phyloP scores from a whole-genome alignment of 2,797 vertebrate species.

The Falco cherrug region DNA sequence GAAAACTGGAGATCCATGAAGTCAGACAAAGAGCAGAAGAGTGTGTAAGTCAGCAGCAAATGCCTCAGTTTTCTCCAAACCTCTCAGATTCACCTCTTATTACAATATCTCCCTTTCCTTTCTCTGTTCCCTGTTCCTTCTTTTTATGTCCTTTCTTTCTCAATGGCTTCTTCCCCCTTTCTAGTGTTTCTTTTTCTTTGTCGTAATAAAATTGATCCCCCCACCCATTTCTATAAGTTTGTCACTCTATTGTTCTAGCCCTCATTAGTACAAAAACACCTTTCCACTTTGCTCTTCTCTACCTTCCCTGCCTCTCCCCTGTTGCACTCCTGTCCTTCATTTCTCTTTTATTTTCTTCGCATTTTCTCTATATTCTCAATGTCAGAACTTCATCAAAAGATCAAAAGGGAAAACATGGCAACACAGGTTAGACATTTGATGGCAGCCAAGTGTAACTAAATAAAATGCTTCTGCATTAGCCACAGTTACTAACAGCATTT shows the following conservation, averaged over 20 bases:
- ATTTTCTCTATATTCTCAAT: not conserved
- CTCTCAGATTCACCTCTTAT: not conserved
- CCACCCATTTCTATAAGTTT: not conserved
- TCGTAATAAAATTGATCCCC: not conserved
- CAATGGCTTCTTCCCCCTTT: not conserved
- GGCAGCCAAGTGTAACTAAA: slow-evolving; percentile 46
- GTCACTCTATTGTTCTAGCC: not conserved
- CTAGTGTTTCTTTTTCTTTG: not conserved
- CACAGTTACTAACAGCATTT: slow-evolving; percentile 36
- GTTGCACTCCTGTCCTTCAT: not conserved
- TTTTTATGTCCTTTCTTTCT: not conserved
- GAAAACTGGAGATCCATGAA: not conserved
- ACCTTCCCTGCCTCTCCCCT: not conserved
- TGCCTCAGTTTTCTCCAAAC: not conserved
- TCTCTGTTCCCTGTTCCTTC: not conserved
- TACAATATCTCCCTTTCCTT: not conserved
- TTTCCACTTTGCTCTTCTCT: not conserved
- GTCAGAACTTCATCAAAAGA: slow-evolving; percentile 48
- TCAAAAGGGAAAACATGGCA: slow-evolving; percentile 26
- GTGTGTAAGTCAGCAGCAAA: not conserved
- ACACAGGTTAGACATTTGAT: slow-evolving; percentile 54
- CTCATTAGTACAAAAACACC: not conserved
- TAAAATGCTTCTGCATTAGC: slow-evolving; percentile 58
- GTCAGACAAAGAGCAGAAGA: not conserved
- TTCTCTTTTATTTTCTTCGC: not conserved